A percentile compares a stretch with the other conserved stretches of the same genome.
phyloP scores from a whole-genome alignment of 2,113 vertebrate species.

The Diadophis punctatus region DNA sequence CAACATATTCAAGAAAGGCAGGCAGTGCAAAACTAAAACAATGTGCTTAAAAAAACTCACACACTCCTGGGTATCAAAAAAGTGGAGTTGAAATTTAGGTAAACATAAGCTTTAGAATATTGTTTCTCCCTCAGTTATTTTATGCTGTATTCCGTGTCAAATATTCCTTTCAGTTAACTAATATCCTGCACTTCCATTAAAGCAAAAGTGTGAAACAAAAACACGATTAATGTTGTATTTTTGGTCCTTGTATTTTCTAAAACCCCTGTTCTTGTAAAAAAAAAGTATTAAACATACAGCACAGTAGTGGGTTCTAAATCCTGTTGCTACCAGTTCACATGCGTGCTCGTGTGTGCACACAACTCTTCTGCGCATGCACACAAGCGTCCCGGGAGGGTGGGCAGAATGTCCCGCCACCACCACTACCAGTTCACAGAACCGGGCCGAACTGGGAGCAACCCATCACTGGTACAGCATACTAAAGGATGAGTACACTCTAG shows the following conservation, averaged over 20 bases:
- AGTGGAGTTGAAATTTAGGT: background rate
- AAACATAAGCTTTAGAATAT: background rate
- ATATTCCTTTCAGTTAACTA: background rate
- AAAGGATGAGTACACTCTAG: background rate
- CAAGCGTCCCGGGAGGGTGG: too few relatives aligned
- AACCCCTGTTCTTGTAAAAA: background rate
- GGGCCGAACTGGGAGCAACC: too few relatives aligned
- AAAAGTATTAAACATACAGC: background rate
- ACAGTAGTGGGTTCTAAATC: too few relatives aligned
- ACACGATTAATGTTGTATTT: background rate
- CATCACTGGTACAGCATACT: background rate
- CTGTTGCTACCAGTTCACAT: too few relatives aligned
- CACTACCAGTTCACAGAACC: too few relatives aligned
- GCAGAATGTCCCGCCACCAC: too few relatives aligned
- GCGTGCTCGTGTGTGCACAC: too few relatives aligned
- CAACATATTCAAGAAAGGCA: background rate
- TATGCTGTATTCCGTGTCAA: background rate
- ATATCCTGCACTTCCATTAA: background rate
- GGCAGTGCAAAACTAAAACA: background rate
- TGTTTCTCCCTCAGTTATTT: background rate
- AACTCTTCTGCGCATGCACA: too few relatives aligned
- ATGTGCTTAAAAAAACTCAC: background rate
- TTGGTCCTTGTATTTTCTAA: background rate
- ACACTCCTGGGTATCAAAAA: background rate
- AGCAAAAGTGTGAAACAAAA: background rate